These are phyloP conservation scores for Toxonevra muliebris DNA, from an alignment of 2,888 invertebrate species.

Conservation along the genomic window DNA sequence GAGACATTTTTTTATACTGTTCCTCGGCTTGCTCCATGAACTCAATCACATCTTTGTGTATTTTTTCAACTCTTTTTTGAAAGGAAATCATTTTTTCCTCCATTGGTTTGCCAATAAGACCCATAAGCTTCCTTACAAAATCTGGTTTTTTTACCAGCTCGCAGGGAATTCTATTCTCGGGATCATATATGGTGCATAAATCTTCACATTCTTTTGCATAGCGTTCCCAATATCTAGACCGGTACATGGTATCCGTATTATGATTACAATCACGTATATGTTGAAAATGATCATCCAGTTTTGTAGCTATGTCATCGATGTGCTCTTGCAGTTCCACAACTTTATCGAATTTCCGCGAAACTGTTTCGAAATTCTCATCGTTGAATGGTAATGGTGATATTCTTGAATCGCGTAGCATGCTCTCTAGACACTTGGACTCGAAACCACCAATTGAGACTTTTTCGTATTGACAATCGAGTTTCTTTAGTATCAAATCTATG, in stretches of 20 bases:
- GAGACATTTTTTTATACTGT: slow-evolving; percentile 48
- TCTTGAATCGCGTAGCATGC: slow-evolving; percentile 46
- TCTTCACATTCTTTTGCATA: slow-evolving; percentile 51
- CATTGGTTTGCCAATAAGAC: slow-evolving; percentile 54
- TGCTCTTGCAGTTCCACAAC: slow-evolving; percentile 46
- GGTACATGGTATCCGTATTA: slow-evolving; percentile 38
- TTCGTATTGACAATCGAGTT: slow-evolving; percentile 54
- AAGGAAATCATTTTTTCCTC: slow-evolving; percentile 50
- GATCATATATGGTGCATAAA: slow-evolving; percentile 55
- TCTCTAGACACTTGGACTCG: slow-evolving; percentile 51
- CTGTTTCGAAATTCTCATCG: slow-evolving; percentile 43
- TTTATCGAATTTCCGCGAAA: slow-evolving; percentile 45
- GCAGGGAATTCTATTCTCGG: slow-evolving; percentile 55
- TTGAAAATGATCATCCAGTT: slow-evolving; percentile 51
- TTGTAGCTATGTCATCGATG: slow-evolving; percentile 42
- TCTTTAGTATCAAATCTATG: slow-evolving; percentile 54
- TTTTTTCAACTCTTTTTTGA: slow-evolving; percentile 42
- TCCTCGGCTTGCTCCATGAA: slow-evolving; percentile 49
- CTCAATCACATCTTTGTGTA: slow-evolving; percentile 46
- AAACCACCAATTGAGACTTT: slow-evolving; percentile 52
- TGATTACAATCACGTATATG: slow-evolving; percentile 43
- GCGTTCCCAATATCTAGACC: slow-evolving; percentile 43
- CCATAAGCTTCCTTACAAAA: slow-evolving; percentile 57
- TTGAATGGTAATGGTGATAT: slow-evolving; percentile 52
- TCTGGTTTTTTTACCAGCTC: slow-evolving; percentile 51